A percentile compares a stretch with the other conserved stretches of the same genome.
phyloP scores from a whole-genome alignment of 2,797 vertebrate species.

The Muscicapa striata region DNA sequence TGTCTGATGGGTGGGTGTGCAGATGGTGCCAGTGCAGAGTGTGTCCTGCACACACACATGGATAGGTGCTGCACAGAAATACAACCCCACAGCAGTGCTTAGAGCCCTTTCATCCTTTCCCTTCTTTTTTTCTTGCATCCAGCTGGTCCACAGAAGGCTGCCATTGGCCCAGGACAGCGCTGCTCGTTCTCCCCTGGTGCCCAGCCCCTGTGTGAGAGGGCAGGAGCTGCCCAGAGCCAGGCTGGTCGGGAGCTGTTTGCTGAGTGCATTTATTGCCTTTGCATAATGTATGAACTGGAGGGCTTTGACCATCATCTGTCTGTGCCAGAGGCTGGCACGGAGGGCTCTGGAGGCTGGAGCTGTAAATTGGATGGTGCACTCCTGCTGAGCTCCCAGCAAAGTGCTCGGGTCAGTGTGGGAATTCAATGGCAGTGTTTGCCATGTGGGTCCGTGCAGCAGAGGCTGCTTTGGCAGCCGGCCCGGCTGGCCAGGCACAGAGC shows the following conservation, averaged over 20 bases:
- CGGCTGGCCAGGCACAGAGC: conserved; percentile 77
- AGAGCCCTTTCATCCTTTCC: not conserved
- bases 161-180: not conserved
- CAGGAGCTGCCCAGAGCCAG: conserved; percentile 28
- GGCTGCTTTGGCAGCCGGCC: conserved; percentile 74
- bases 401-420: conserved; percentile 81
- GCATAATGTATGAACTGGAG: conserved; percentile 95
- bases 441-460: conserved; percentile 80
- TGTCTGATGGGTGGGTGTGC: not conserved
- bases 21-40: rapidly evolving
- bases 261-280: conserved; percentile 92
- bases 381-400: conserved; percentile 87
- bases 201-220: conserved; percentile 69
- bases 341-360: conserved; percentile 87
- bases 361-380: conserved; percentile 93
- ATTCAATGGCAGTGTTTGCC: conserved; percentile 82
- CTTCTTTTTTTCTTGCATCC: not conserved
- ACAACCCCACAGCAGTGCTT: not conserved
- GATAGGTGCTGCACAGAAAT: not conserved
- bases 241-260: conserved; percentile 84
- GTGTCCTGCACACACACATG: not conserved
- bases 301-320: conserved; percentile 87
- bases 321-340: conserved; percentile 87
- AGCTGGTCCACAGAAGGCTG: not conserved
- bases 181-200: conserved; percentile 7